These are phyloP conservation scores for Phocoena sinus DNA, from an alignment of 2,113 vertebrate species.

Conservation along the genomic window DNA sequence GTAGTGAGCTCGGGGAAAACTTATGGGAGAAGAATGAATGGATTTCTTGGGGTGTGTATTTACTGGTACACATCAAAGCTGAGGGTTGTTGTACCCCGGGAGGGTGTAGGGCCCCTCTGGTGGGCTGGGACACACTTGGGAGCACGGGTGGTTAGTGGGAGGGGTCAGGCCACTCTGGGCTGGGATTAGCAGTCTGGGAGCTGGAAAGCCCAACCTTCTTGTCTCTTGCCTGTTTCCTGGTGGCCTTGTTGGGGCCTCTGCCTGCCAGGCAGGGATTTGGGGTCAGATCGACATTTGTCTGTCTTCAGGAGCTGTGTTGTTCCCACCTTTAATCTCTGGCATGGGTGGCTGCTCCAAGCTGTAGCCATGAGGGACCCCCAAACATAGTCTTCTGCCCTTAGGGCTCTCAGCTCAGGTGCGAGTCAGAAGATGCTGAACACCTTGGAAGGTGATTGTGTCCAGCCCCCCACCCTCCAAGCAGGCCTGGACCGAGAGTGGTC, in stretches of 20 bases:
- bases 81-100: neutral
- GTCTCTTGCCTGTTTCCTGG: neutral
- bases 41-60: neutral
- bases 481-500: neutral
- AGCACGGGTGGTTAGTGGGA: neutral
- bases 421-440: neutral
- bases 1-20: neutral
- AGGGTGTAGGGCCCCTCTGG: neutral
- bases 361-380: neutral
- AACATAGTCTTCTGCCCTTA: neutral
- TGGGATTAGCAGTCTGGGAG: neutral
- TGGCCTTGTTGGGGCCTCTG: neutral
- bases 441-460: neutral
- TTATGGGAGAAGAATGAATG: neutral
- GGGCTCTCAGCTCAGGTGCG: neutral
- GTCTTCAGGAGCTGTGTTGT: neutral
- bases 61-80: neutral
- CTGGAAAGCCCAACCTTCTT: neutral
- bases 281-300: neutral
- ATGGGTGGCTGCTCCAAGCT: neutral
- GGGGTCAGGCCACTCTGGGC: neutral
- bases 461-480: neutral
- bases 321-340: neutral
- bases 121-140: neutral
- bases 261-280: neutral